phyloP scores from a whole-genome alignment of 2,113 vertebrate species.

The Ibidorhyncha struthersii region DNA sequence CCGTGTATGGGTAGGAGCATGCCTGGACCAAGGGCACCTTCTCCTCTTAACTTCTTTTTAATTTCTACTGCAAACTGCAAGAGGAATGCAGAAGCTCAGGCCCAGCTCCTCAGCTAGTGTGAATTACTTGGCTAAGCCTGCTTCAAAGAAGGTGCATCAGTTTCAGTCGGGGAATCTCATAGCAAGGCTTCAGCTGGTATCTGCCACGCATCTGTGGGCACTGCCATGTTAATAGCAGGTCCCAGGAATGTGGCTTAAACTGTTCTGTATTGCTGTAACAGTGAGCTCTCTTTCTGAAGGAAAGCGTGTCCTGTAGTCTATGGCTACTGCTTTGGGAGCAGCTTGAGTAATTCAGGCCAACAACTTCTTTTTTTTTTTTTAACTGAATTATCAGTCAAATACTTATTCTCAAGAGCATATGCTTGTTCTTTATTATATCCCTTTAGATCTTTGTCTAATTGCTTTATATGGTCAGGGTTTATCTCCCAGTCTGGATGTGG shows the following conservation, averaged over 20 bases:
- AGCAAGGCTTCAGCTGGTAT: neutral
- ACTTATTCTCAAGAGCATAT: neutral
- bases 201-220: neutral
- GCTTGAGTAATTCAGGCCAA: neutral
- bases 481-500: neutral
- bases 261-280: neutral
- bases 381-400: neutral
- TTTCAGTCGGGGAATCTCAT: neutral
- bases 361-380: neutral
- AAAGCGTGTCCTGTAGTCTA: neutral
- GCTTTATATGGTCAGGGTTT: rapidly evolving
- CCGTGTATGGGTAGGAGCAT: neutral
- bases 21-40: neutral
- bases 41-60: neutral
- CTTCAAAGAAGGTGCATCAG: neutral
- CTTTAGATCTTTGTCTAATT: neutral
- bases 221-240: rapidly evolving
- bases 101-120: neutral
- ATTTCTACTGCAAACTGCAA: neutral
- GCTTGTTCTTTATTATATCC: neutral
- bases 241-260: neutral
- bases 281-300: neutral
- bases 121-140: neutral
- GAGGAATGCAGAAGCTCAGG: neutral
- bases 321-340: neutral